These are phyloP conservation scores for Sminthurides aquaticus DNA, from an alignment of 2,888 invertebrate genomes.

Conservation along the genomic window DNA sequence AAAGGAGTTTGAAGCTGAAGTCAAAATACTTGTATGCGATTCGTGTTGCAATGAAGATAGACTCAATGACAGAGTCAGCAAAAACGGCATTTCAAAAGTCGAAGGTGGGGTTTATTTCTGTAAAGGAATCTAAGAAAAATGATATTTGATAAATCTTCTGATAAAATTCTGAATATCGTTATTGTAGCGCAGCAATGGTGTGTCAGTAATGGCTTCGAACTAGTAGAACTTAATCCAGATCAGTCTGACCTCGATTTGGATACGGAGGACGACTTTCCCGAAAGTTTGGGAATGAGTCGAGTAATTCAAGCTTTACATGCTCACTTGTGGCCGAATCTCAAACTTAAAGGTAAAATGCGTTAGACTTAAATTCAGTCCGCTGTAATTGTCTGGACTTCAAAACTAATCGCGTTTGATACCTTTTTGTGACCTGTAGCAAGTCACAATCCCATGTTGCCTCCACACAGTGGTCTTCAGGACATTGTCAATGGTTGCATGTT, in stretches of 20 bases:
- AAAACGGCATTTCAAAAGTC: slow-evolving; percentile 45
- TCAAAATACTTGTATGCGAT: slow-evolving; percentile 56
- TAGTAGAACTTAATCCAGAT: slow-evolving; percentile 58
- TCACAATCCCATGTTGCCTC: slow-evolving; percentile 8
- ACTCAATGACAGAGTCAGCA: background rate
- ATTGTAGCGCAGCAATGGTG: slow-evolving; percentile 58
- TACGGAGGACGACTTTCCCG: slow-evolving; percentile 53
- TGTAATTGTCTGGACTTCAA: background rate
- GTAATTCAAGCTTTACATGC: slow-evolving; percentile 63
- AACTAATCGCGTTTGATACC: background rate
- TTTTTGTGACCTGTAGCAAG: background rate
- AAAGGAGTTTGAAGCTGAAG: slow-evolving; percentile 52
- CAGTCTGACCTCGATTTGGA: slow-evolving; percentile 49
- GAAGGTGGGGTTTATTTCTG: slow-evolving; percentile 39
- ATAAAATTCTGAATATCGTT: too few relatives aligned
- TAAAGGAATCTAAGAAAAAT: too few relatives aligned
- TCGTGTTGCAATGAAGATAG: slow-evolving; percentile 48
- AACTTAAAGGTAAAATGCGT: slow-evolving; percentile 53
- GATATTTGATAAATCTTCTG: too few relatives aligned
- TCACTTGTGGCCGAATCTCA: slow-evolving; percentile 64
- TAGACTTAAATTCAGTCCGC: background rate
- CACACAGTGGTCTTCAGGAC: slow-evolving; percentile 15
- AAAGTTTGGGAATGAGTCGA: slow-evolving; percentile 59
- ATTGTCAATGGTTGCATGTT: slow-evolving; percentile 15
- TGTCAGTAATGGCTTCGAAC: slow-evolving; percentile 59